Evolutionary conservation across 1,140 invertebrate species (phyloP).

Genomic region (Lamellibrachia luymesi): DNA sequence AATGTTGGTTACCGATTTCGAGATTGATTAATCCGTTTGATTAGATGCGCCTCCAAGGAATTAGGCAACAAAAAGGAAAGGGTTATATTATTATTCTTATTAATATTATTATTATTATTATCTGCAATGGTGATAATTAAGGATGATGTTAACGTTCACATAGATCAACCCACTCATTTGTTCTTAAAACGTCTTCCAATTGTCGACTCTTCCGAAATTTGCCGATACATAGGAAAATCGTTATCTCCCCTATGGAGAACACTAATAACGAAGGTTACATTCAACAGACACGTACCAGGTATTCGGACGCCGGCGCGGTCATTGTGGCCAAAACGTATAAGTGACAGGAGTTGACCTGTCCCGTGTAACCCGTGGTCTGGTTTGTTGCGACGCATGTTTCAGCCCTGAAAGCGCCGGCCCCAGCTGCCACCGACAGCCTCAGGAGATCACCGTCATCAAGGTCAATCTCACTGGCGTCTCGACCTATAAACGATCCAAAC

Average conservation of each 20-base stretch:
- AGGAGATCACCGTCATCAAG: background rate
- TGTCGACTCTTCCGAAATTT: no score
- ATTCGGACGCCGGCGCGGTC: background rate
- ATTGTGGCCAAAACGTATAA: background rate
- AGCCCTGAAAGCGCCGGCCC: background rate
- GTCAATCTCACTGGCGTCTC: background rate
- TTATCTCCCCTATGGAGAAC: background rate
- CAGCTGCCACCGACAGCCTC: background rate
- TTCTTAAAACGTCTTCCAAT: no score
- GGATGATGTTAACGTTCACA: no score
- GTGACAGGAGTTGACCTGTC: conserved; percentile 6
- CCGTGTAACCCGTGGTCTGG: background rate
- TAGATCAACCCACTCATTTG: no score
- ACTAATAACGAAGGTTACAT: background rate
- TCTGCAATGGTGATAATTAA: no score
- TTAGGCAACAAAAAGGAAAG: no score
- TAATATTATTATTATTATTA: no score
- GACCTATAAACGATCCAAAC: background rate
- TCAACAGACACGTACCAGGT: background rate
- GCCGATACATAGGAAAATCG: no score
- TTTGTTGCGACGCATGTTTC: background rate
- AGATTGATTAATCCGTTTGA: no score
- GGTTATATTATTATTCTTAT: no score
- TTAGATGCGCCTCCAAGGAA: no score
- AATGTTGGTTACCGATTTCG: no score